A percentile compares a stretch with the other conserved stretches of the same genome.
Conservation (phyloP, 1,140 invertebrate species). For the Aphelenchoides avenae region DNA sequence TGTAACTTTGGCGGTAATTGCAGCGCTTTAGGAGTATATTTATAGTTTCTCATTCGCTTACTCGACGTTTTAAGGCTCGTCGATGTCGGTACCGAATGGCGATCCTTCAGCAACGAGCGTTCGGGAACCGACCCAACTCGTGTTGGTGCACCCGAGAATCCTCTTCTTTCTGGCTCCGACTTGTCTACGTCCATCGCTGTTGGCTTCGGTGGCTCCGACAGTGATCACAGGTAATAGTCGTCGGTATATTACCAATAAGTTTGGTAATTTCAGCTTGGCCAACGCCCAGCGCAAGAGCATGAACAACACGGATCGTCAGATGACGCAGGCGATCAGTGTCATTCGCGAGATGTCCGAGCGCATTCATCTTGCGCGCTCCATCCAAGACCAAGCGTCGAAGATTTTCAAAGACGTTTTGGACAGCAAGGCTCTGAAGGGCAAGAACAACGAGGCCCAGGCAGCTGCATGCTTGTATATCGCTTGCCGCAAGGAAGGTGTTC, state of each 20-base stretch:
- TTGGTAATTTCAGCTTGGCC: conserved; percentile 45
- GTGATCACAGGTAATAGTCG: conserved; percentile 40
- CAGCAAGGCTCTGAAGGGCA: conserved; percentile 86
- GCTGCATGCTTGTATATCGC: conserved; percentile 98
- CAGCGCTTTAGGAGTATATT: too few relatives aligned
- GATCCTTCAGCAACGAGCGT: conserved; percentile 98
- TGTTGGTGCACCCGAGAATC: conserved; percentile 83
- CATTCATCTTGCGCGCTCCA: conserved; percentile 89
- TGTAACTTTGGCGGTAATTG: too few relatives aligned
- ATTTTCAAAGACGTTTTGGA: conserved; percentile 96
- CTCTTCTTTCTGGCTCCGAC: conserved; percentile 86
- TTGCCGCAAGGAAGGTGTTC: conserved; percentile 94
- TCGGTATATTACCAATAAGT: conserved; percentile 64
- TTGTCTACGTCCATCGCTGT: conserved; percentile 94
- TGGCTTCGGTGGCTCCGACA: conserved; percentile 72
- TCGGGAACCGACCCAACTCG: conserved; percentile 78
- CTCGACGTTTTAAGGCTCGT: conserved; percentile 71
- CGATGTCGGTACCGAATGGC: conserved; percentile 99
- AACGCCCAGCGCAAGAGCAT: conserved; percentile 54
- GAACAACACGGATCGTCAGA: conserved; percentile 71
- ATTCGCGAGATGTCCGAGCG: conserved; percentile 95
- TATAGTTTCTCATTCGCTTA: too few relatives aligned
- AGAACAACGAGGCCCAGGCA: conserved; percentile 94
- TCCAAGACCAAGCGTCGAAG: conserved; percentile 86
- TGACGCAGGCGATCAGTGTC: conserved; percentile 91